phyloP scores from a whole-genome alignment of 2,113 vertebrate species.

The Himantopus leucocephalus region DNA sequence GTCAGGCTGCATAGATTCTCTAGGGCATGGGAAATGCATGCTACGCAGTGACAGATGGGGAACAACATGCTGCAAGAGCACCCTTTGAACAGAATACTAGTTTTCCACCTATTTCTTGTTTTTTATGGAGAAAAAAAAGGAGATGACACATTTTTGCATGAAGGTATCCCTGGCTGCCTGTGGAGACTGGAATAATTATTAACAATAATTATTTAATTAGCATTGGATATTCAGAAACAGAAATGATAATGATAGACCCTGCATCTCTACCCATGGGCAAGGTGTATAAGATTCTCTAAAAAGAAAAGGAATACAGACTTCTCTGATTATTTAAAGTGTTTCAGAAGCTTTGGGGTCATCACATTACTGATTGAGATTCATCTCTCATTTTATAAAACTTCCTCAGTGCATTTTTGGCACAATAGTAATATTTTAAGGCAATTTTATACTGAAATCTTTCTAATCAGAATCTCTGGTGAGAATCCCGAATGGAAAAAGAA shows the following conservation, averaged over 20 bases:
- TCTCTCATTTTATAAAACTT: constrained; percentile 14
- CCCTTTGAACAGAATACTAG: neutral
- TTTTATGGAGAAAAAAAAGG: neutral
- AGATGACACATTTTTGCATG: neutral
- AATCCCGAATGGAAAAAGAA: constrained; percentile 51
- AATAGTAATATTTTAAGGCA: neutral
- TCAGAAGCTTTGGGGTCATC: constrained; percentile 17
- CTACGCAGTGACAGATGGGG: neutral
- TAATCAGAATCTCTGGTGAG: constrained; percentile 51
- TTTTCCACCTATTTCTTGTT: neutral
- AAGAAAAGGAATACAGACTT: neutral
- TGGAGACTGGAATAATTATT: constrained; percentile 36
- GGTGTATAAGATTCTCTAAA: neutral
- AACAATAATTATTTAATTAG: constrained; percentile 37
- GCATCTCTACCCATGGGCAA: neutral
- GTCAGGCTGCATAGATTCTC: neutral
- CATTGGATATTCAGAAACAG: constrained; percentile 20
- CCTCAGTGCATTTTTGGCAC: neutral
- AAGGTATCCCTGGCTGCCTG: neutral
- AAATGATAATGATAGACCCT: neutral
- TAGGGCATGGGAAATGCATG: neutral
- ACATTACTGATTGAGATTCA: neutral
- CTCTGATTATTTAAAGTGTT: constrained; percentile 29
- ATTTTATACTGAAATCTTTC: constrained; percentile 44
- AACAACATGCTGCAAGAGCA: neutral